Evolutionary conservation across 2,797 vertebrate species (phyloP), one percentile per base, ranked within the genome.

Genomic region (Paguma larvata): DNA sequence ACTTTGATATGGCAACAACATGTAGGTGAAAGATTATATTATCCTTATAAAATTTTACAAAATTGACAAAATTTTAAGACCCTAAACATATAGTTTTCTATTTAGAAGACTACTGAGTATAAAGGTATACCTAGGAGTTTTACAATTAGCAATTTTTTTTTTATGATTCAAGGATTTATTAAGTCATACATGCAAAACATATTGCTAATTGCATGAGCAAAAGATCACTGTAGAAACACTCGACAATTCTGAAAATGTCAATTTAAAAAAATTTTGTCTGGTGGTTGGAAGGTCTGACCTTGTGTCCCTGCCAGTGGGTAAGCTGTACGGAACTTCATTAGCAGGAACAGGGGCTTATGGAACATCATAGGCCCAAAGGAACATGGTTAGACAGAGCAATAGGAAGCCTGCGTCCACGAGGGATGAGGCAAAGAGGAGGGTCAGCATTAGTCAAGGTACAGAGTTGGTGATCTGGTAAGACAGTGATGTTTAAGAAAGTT

Each of bases 181-280:
- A 41, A 72, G 97, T 99, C 98, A 97, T 98, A 99, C 98, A 98
- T 99, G 99, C 99, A 99, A 99, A 99, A 99, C 99, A 99, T 98
- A 98, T 98, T 98, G 98, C 99, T 99, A 98, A 99, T 98, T 97
- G 98, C 99, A 41, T 72, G 41, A 68, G 34, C 34, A 72, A 72
- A 72, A 41, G 11, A 72, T 72, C 68, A 41, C 21, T 72, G 68
- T 72, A 72, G 38, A 18, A 38, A 41, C 11, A 72, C 68, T n/a
- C 34, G 11, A 13, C 34, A 41, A 72, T 72, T 72, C 21, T 72
- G 38, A 11, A 41, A 72, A 34, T 41, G 11, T 72, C 34, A 41
- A 98, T 99, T 98, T 98, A 98, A 97, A 97, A 96, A 97, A 93
- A 98, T 99, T 99, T 98, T 98, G 99, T 99, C 99, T 97, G 97